Base-by-base conservation (phyloP, 2,113 vertebrate genomes). In the Okapia johnstoni region DNA sequence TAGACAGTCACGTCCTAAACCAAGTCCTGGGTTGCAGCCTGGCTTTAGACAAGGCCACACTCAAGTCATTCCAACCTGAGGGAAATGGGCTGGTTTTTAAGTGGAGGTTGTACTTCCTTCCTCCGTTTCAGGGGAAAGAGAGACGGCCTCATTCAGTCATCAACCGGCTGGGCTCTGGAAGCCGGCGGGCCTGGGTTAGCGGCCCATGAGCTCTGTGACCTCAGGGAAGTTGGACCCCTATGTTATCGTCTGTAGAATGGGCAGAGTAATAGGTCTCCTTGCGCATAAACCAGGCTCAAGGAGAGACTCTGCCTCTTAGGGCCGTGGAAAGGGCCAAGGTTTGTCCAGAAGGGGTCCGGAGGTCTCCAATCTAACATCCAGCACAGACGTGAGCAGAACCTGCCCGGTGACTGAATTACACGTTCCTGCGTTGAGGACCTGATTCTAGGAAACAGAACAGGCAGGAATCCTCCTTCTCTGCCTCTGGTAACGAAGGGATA, bases 101-200 rank as follows among this genome's bases (percentile, higher is more conserved):
- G 36, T 11, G 14, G 57, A 23, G 28, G 9, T 6, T 33, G 7
- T 23, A 10, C 33, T 11, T 60, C 25, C 26, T 50, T 28, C 28
- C 21, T 61, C 36, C 0, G 2, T 48, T 58, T 76, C 15, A 16
- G 13, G 52, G 5, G 7, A 1, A 17, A 9, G 21, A 26, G 26
- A 11, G 13, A 76, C 6, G 13, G 6, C 36, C 17, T 0, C 1
- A 19, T 4, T 9, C 40, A 2, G 23, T 14, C 3, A 2, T 9
- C 19, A 17, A 1, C 30, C 21, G 0, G 43, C 73, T 2, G 15
- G 8, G 50, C 14, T 46, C 30, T 9, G 3, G 76, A 30, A 7
- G 33, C 76, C 0, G 0, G 23, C 0, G 0, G 17, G 30, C 23
- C 63, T 79, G 17, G 17, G 23, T 25, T 57, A 30, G 33, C 40